phyloP scores from a whole-genome alignment of 1,140 invertebrate species.

The Brachionus calyciflorus region DNA sequence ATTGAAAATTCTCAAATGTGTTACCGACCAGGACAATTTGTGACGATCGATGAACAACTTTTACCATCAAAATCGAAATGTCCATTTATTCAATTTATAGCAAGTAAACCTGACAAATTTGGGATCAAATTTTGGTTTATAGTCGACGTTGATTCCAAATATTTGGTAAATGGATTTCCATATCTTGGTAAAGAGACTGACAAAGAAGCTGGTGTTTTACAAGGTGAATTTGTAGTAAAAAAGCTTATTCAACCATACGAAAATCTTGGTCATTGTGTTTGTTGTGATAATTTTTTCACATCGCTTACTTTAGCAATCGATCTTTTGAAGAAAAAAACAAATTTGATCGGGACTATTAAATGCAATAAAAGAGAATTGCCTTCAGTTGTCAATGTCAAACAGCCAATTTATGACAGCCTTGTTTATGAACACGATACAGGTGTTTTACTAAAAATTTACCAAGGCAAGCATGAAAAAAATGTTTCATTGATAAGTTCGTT shows the following conservation, averaged over 20 bases:
- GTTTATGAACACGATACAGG: too few relatives aligned
- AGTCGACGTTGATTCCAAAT: slow-evolving; percentile 46
- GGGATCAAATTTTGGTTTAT: slow-evolving; percentile 49
- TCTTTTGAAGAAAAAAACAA: too few relatives aligned
- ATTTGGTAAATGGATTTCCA: slow-evolving; percentile 43
- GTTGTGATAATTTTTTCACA: slow-evolving; percentile 48
- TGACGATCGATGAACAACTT: slow-evolving; percentile 48
- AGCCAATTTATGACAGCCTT: too few relatives aligned
- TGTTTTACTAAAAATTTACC: not conserved
- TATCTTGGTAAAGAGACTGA: slow-evolving; percentile 47
- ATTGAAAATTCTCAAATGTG: slow-evolving; percentile 47
- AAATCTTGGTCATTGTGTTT: slow-evolving; percentile 36
- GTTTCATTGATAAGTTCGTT: not conserved
- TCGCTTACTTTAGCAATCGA: not conserved
- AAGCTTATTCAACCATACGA: slow-evolving; percentile 10
- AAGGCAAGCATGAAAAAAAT: not conserved
- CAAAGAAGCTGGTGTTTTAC: not conserved
- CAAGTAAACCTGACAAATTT: slow-evolving; percentile 49
- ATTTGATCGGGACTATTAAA: too few relatives aligned
- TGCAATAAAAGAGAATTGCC: too few relatives aligned
- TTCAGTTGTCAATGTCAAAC: too few relatives aligned
- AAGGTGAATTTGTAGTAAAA: slow-evolving; percentile 47
- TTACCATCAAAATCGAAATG: slow-evolving; percentile 45
- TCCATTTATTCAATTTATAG: slow-evolving; percentile 48
- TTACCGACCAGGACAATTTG: slow-evolving; percentile 42